phyloP scores from a whole-genome alignment of 2,113 vertebrate species.

The Gadus chalcogrammus region DNA sequence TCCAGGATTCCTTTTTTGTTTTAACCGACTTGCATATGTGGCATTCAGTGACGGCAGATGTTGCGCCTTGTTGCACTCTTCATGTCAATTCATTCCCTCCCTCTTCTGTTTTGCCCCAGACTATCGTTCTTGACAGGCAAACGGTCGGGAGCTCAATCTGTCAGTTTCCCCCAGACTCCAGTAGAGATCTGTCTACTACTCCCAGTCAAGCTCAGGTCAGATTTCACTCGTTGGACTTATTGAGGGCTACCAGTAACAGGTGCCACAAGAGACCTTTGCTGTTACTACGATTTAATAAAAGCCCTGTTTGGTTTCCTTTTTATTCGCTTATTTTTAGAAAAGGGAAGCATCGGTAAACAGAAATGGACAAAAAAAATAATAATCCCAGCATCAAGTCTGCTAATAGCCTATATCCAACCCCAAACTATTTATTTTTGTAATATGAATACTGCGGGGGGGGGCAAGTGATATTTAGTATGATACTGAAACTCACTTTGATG shows the following conservation, averaged over 20 bases:
- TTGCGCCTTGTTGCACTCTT: conserved; percentile 31
- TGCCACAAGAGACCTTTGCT: background rate
- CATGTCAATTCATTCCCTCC: conserved; percentile 39
- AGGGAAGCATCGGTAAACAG: conserved; percentile 31
- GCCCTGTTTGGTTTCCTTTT: too few species aligned
- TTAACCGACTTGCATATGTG: conserved; percentile 29
- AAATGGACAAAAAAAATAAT: background rate
- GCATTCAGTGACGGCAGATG: conserved; percentile 25
- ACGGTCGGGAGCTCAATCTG: conserved; percentile 39
- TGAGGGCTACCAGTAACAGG: conserved; percentile 8
- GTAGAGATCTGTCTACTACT: conserved; percentile 25
- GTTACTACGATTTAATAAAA: too few species aligned
- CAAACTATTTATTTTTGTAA: too few species aligned
- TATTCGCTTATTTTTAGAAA: conserved; percentile 24
- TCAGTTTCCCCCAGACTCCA: conserved; percentile 35
- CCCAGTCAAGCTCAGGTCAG: conserved; percentile 28
- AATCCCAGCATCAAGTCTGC: background rate
- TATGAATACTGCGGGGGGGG: too few species aligned
- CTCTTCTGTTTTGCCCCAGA: conserved; percentile 45
- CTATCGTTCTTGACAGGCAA: conserved; percentile 51
- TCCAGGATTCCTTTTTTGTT: background rate
- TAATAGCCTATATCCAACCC: too few species aligned
- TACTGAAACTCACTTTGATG: too few species aligned
- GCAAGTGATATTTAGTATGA: too few species aligned
- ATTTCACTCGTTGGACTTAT: conserved; percentile 30